phyloP scores from a whole-genome alignment of 1,140 invertebrate species.

The Lepidotrigona ventralis region DNA sequence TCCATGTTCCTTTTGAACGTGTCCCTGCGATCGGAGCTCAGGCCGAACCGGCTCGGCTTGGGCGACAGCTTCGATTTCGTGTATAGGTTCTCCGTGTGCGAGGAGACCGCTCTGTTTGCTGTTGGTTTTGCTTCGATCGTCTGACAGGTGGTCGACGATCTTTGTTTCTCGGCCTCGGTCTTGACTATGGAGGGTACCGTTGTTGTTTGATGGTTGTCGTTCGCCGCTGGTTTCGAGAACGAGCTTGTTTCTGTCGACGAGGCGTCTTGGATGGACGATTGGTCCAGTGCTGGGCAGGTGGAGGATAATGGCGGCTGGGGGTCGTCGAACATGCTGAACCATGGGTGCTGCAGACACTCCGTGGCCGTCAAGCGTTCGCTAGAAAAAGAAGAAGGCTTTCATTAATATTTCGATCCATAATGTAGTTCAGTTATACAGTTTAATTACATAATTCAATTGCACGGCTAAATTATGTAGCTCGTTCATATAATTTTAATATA shows the following conservation, averaged over 20 bases:
- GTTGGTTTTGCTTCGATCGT: slow-evolving; percentile 27
- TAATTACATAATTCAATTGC: too few relatives aligned
- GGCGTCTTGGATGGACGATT: slow-evolving; percentile 33
- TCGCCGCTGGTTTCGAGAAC: neutral
- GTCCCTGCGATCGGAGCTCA: slow-evolving; percentile 77
- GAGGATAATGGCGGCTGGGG: slow-evolving; percentile 55
- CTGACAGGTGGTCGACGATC: slow-evolving; percentile 21
- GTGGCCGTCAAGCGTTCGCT: slow-evolving; percentile 83
- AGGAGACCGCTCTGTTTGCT: slow-evolving; percentile 46
- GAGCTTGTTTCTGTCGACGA: slow-evolving; percentile 46
- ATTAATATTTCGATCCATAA: too few relatives aligned
- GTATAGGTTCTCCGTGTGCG: slow-evolving; percentile 63
- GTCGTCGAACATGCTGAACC: slow-evolving; percentile 79
- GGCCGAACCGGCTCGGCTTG: slow-evolving; percentile 68
- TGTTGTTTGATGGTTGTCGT: slow-evolving; percentile 37
- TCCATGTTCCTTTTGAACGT: slow-evolving; percentile 80
- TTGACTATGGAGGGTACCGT: slow-evolving; percentile 23
- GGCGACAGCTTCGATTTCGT: slow-evolving; percentile 43
- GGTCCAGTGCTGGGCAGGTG: slow-evolving; percentile 28
- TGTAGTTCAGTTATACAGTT: too few relatives aligned
- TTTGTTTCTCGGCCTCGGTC: slow-evolving; percentile 32
- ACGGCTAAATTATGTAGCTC: too few relatives aligned
- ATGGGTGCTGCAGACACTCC: slow-evolving; percentile 84
- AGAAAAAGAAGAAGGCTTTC: slow-evolving; percentile 60
- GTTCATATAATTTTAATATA: too few relatives aligned